phyloP scores from a whole-genome alignment of 2,113 vertebrate species.

The Scytalopus superciliaris region DNA sequence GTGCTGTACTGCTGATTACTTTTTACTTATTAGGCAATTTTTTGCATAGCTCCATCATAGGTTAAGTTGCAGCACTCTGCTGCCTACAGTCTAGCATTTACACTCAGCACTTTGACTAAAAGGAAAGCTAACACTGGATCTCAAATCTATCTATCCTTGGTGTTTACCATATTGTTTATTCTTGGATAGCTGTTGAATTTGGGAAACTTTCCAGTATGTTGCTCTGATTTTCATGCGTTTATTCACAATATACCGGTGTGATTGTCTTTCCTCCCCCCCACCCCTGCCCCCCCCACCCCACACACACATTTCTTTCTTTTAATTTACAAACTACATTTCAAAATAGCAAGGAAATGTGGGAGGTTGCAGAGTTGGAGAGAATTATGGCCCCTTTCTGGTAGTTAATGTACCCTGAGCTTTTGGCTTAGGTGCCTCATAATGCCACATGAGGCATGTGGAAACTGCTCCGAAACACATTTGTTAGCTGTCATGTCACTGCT shows the following conservation, averaged over 20 bases:
- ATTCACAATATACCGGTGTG: not conserved
- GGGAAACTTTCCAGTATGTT: not conserved
- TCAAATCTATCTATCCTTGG: not conserved
- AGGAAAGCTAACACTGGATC: not conserved
- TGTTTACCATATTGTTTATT: not conserved
- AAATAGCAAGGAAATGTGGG: conserved; percentile 40
- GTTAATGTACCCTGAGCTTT: conserved; percentile 59
- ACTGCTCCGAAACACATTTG: conserved; percentile 41
- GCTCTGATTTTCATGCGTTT: not conserved
- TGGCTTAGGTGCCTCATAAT: conserved; percentile 47
- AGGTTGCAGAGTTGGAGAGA: conserved; percentile 38
- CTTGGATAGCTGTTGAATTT: not conserved
- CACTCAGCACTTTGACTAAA: not conserved
- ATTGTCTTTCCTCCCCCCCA: not conserved
- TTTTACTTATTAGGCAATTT: not conserved
- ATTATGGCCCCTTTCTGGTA: conserved; percentile 44
- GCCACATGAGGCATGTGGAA: conserved; percentile 35
- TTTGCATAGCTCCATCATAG: not conserved
- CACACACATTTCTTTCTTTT: conserved; percentile 34
- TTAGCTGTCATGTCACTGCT: conserved; percentile 29
- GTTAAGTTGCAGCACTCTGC: not conserved
- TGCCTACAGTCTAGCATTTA: not conserved
- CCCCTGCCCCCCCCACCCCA: too few relatives aligned
- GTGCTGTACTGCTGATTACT: not conserved
- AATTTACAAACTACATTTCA: conserved; percentile 49